Percentiles rank a stretch among this genome's conserved stretches.
Conservation (phyloP, 1,140 invertebrate genomes). For the Drosophila nebulosa region DNA sequence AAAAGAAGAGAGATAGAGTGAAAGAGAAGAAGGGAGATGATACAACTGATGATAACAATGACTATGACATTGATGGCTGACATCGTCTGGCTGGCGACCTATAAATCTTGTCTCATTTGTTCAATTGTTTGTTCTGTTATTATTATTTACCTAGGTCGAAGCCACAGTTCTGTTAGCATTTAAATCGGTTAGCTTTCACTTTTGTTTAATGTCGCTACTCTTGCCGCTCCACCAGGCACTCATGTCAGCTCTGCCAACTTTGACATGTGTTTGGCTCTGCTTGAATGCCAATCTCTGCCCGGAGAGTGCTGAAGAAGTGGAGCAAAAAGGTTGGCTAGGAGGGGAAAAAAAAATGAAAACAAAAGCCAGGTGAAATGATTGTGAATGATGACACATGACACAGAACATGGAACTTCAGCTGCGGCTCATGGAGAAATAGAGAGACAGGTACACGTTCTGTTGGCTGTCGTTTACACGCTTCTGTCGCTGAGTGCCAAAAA, state of each 20-base stretch:
- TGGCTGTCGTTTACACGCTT: constrained; percentile 17
- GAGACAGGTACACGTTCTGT: constrained; percentile 32
- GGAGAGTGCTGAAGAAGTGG: constrained; percentile 18
- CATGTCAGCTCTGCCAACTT: background rate
- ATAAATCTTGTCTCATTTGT: constrained; percentile 23
- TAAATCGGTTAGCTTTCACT: constrained; percentile 46
- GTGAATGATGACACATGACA: constrained; percentile 69
- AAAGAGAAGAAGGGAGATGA: background rate
- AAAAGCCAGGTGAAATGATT: constrained; percentile 44
- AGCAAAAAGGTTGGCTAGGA: background rate
- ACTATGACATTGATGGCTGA: constrained; percentile 24
- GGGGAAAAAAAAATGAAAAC: constrained; percentile 22
- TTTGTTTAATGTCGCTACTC: constrained; percentile 14
- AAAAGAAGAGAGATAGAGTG: background rate
- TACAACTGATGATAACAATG: constrained; percentile 18
- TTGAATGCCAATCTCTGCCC: constrained; percentile 38
- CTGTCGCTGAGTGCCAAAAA: constrained; percentile 12
- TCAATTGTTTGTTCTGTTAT: constrained; percentile 16
- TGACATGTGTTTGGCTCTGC: constrained; percentile 20
- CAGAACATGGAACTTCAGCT: constrained; percentile 32
- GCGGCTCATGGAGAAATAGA: background rate
- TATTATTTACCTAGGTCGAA: constrained; percentile 4
- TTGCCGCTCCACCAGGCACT: constrained; percentile 17
- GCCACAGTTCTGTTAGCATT: constrained; percentile 49
- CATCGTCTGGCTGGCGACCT: background rate